phyloP scores from a whole-genome alignment of 92 coral and sea anemone species.

The Pocillopora grandis region DNA sequence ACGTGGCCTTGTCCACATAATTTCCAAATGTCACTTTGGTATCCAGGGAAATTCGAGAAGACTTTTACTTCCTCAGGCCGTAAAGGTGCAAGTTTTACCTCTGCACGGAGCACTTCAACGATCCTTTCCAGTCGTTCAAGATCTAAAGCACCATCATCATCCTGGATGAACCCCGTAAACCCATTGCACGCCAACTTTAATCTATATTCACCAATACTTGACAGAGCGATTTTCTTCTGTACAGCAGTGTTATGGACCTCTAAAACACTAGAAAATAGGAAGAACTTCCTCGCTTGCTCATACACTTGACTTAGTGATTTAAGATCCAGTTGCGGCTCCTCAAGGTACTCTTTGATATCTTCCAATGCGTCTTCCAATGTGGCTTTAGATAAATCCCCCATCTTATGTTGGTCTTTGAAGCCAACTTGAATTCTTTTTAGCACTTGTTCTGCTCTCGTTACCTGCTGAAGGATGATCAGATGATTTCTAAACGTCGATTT shows the following conservation, averaged over 20 bases:
- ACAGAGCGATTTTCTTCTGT: neutral
- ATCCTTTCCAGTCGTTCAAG: neutral
- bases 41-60: slow-evolving; percentile 33
- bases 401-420: neutral
- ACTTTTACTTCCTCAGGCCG: neutral
- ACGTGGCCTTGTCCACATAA: slow-evolving; percentile 17
- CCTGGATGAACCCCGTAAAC: neutral
- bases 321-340: slow-evolving; percentile 13
- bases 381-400: neutral
- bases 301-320: slow-evolving; percentile 5
- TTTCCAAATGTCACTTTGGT: slow-evolving; percentile 17
- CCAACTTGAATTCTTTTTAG: neutral
- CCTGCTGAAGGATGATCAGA: neutral
- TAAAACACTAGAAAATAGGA: neutral
- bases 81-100: neutral
- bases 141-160: neutral
- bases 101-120: neutral
- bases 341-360: slow-evolving; percentile 16
- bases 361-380: neutral
- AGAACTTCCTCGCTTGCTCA: slow-evolving; percentile 23
- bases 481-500: neutral
- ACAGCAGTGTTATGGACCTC: neutral
- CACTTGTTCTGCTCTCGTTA: neutral
- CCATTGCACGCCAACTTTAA: neutral
- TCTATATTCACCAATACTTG: neutral